Base-by-base conservation (phyloP, 2,797 vertebrate genomes). In the Poeciliopsis turneri region DNA sequence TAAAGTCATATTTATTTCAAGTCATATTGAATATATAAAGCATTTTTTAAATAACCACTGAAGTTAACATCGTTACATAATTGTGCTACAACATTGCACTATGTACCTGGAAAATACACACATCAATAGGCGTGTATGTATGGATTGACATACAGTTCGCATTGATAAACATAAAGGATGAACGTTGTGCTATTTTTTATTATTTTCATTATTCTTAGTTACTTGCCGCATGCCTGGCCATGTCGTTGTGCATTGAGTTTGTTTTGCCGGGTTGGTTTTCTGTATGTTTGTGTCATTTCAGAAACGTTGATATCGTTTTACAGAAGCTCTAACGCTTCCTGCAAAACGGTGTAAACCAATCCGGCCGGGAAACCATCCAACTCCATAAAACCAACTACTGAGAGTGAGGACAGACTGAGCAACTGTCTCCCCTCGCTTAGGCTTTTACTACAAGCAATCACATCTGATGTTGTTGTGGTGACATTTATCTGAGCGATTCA, bases 401-500 rank as follows among this genome's bases (percentile, higher is more conserved):
- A 8, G 6, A 1, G 77, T 85, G 84, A 82, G 78, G 75, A 74
- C 88, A 70, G 5, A 18, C 2, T 36, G 11, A 39, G 33, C 71
- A 13, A 25, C 36, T 7, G 5, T 84, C 47, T 55, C 53, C n/a
- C 76, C 72, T 41, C 36, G 39, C 82, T 41, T 75, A 77, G 77
- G 72, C 78, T 84, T 82, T 90, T 75, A 83, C 77, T 81, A 84
- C 80, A 61, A 83, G 33, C 51, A 76, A 55, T 87, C 82, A 45
- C 33, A 4, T 82, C 53, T 86, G 79, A 86, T 88, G 79, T 78
- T 70, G 61, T 80, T 76, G 74, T 79, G 45, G 39, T 81, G 57
- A 81, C 87, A 85, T 93, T 90, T 91, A 81, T 82, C 75, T 76
- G 66, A 77, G 84, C 36, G 41, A 68, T 68, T 68, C 64, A 68